phyloP scores from a whole-genome alignment of 2,888 invertebrate genomes.

The Parnassius orleans region DNA sequence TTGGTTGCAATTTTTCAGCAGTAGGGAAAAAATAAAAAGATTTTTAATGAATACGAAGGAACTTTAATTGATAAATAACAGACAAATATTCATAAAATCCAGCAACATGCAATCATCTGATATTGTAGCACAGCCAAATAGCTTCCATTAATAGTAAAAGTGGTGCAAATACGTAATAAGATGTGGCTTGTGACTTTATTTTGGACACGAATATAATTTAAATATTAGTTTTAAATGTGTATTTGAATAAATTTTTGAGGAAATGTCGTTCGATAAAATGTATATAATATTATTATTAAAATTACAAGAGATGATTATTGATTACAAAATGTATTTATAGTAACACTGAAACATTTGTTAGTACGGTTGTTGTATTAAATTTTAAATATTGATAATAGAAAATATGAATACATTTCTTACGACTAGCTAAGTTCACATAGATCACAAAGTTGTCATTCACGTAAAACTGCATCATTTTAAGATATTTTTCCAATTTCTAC shows the following conservation, averaged over 20 bases:
- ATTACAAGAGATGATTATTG: constrained; percentile 30
- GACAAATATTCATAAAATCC: constrained; percentile 56
- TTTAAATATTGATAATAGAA: constrained; percentile 71
- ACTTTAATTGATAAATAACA: constrained; percentile 77
- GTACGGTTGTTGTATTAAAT: constrained; percentile 64
- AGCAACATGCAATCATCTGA: constrained; percentile 41
- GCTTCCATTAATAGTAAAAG: constrained; percentile 57
- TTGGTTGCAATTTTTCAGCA: too few species aligned
- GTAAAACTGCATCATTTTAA: neutral
- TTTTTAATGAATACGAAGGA: constrained; percentile 64
- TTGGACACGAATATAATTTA: constrained; percentile 55
- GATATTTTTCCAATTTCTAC: neutral
- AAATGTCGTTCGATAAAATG: constrained; percentile 38
- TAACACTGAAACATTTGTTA: constrained; percentile 59
- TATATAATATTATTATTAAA: constrained; percentile 4
- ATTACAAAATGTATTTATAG: constrained; percentile 23
- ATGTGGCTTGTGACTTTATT: constrained; percentile 49
- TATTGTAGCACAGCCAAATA: constrained; percentile 48
- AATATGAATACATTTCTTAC: constrained; percentile 77
- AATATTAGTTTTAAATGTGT: constrained; percentile 20
- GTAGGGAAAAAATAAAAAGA: constrained; percentile 32
- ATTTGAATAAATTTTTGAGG: constrained; percentile 21
- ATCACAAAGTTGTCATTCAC: constrained; percentile 72
- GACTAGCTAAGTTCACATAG: constrained; percentile 49
- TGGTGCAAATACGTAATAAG: constrained; percentile 55